Percentiles rank a stretch among this genome's conserved stretches.
phyloP scores from a whole-genome alignment of 2,113 vertebrate species.

The Megalops atlanticus region DNA sequence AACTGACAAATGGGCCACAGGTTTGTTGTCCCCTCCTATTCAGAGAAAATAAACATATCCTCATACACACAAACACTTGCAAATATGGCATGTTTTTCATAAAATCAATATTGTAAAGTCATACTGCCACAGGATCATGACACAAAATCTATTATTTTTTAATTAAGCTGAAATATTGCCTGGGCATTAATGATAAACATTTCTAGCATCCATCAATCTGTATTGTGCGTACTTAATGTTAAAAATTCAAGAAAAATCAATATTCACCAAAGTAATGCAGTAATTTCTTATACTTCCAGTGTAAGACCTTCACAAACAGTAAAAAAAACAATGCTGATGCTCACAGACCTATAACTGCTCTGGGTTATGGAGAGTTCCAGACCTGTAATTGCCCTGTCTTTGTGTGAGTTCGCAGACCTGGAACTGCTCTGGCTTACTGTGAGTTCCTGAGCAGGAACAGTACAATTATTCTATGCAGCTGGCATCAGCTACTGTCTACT shows the following conservation, averaged over 20 bases:
- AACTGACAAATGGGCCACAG: neutral
- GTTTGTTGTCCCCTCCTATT: neutral
- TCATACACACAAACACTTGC: neutral
- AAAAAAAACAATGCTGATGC: too few species aligned
- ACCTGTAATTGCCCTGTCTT: too few species aligned
- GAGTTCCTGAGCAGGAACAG: neutral
- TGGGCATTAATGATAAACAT: neutral
- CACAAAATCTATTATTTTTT: constrained; percentile 4
- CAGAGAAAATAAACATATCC: neutral
- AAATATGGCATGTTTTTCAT: constrained; percentile 11
- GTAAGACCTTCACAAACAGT: neutral
- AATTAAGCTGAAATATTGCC: neutral
- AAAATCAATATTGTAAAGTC: constrained; percentile 10
- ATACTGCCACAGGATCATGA: neutral
- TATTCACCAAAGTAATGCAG: neutral
- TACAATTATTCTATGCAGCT: neutral
- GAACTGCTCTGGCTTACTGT: neutral
- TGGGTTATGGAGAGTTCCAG: too few species aligned
- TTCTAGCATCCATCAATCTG: neutral
- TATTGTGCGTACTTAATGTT: neutral
- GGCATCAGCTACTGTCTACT: too few species aligned
- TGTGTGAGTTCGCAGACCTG: too few species aligned
- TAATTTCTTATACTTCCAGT: neutral
- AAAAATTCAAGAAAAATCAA: neutral
- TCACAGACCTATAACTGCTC: too few species aligned